Percentiles rank a stretch among this genome's conserved stretches.
phyloP scores from a whole-genome alignment of 1,140 invertebrate species.

The Gonioctena quinquepunctata region DNA sequence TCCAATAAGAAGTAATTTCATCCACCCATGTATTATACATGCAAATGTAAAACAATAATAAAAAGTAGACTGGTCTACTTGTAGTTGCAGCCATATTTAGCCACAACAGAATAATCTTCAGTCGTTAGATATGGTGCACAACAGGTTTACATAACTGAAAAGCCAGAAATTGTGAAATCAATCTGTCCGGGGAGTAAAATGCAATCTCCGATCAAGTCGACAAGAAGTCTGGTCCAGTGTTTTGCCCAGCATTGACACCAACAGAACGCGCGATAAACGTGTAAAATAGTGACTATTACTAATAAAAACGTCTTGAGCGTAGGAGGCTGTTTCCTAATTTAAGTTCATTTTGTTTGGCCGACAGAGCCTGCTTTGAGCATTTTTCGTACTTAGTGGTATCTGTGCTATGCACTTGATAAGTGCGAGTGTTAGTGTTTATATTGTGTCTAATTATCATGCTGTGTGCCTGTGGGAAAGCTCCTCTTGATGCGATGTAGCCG shows the following conservation, averaged over 20 bases:
- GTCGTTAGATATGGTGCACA: neutral
- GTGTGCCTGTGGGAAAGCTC: neutral
- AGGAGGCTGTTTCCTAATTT: conserved; percentile 23
- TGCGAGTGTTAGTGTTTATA: conserved; percentile 8
- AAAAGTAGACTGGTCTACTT: conserved; percentile 15
- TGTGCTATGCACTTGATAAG: conserved; percentile 20
- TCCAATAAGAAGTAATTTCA: conserved; percentile 8
- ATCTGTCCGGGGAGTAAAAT: conserved; percentile 13
- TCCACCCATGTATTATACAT: neutral
- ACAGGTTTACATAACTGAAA: neutral
- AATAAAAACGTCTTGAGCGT: conserved; percentile 19
- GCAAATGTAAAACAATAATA: conserved; percentile 10
- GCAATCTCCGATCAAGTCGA: conserved; percentile 5
- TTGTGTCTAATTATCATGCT: neutral
- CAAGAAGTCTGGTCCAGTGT: conserved; percentile 20
- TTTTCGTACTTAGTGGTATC: conserved; percentile 11
- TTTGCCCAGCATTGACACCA: conserved; percentile 1
- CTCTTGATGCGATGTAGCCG: conserved; percentile 3
- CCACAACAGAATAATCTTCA: neutral
- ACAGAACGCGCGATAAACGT: neutral
- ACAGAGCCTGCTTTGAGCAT: conserved; percentile 6
- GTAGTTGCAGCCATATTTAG: neutral
- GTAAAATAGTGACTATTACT: conserved; percentile 18
- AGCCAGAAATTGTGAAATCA: conserved; percentile 19
- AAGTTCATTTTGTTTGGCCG: conserved; percentile 20